Base-by-base conservation (phyloP, 2,113 vertebrate species). In the Lagenorhynchus albirostris region DNA sequence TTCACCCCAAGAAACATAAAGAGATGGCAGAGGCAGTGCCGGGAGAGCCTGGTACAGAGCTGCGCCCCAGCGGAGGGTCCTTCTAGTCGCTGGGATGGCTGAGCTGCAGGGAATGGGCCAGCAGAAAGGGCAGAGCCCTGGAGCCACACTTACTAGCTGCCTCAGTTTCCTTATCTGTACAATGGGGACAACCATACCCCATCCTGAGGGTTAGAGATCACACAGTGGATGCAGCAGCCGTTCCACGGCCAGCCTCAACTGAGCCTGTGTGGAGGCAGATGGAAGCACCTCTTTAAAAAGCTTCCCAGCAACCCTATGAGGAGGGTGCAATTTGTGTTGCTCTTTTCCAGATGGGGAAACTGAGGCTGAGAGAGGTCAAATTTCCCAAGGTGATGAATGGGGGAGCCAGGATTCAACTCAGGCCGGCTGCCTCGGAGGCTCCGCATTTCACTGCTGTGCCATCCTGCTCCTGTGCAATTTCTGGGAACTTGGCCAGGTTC, bases 161-260 rank as follows among this genome's bases (percentile, higher is more conserved):
- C 93, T 93, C 79, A 18, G 74, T 68, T 95, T 95, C 47, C 21
- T 85, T 23, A 58, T 65, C 92, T 97, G 76, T 70, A 26, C 36
- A 93, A 9, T 1, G 76, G 58, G 60, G 50, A 18, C 79, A 76
- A 41, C 7, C 33, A 14, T 0, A 36, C 58, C 77, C 47, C 1
- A 0, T 33, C 70, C n/a, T 15, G 36, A 82, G 63, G 55, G n/a
- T 38, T 0, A 50, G 21, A 5, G n/a, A 23, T 5, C 62, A 36
- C 15, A 9, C 0, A 25, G 53, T 4, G 1, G 58, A 31, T 0
- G 1, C 8, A 2, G 33, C 41, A 15, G 73, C 17, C 0, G 5
- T 2, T 20, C 25, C 41, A 20, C 0, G 0, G 53, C 9, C 9
- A 63, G 31, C 68, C 80, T 23, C 0, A 0, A n/a, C 1, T 2